A percentile compares a stretch with the other conserved stretches of the same genome.
phyloP scores from a whole-genome alignment of 2,113 vertebrate genomes.

The Phylloscopus trochilus region DNA sequence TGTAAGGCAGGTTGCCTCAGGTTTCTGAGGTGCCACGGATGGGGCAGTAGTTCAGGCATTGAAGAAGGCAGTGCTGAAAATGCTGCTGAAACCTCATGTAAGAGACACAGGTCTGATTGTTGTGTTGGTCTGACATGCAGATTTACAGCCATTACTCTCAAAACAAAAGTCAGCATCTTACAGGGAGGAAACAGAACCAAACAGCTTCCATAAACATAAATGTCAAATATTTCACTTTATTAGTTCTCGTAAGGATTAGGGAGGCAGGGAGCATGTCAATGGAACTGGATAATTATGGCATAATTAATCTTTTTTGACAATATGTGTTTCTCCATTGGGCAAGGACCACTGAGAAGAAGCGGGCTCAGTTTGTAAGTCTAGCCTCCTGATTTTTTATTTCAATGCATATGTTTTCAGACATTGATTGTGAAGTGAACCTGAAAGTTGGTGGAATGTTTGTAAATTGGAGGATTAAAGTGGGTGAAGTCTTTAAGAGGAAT shows the following conservation, averaged over 20 bases:
- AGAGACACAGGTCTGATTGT: not conserved
- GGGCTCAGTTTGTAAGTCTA: not conserved
- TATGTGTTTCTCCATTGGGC: not conserved
- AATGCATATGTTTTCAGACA: not conserved
- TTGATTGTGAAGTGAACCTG: not conserved
- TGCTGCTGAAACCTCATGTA: not conserved
- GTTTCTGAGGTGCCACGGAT: not conserved
- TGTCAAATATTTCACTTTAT: not conserved
- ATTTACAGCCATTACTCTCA: not conserved
- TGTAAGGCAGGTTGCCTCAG: not conserved
- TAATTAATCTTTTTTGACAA: not conserved
- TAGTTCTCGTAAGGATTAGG: not conserved
- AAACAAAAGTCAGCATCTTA: not conserved
- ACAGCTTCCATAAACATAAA: not conserved
- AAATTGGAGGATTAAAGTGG: not conserved
- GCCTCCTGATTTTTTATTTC: not conserved
- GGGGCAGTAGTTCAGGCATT: not conserved
- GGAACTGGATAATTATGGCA: not conserved
- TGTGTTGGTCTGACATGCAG: not conserved
- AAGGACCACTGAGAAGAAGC: not conserved
- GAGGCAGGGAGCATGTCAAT: not conserved
- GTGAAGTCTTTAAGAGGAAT: not conserved
- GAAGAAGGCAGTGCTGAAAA: not conserved
- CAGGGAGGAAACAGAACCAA: not conserved
- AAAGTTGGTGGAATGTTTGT: not conserved